phyloP scores from a whole-genome alignment of 2,888 invertebrate species.

The Rosalia funebris region DNA sequence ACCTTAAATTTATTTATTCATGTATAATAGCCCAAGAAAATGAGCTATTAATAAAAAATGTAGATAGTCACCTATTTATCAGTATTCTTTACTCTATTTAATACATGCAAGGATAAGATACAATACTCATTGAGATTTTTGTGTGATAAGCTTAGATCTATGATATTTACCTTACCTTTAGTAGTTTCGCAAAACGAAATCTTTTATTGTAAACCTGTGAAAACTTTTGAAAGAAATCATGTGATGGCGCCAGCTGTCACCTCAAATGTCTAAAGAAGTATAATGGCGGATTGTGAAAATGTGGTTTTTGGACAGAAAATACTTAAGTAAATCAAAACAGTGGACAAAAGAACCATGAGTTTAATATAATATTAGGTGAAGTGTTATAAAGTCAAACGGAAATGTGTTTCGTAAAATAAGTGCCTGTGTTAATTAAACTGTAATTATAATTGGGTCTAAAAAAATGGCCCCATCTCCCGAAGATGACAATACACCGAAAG shows the following conservation, averaged over 20 bases:
- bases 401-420: conserved; percentile 39
- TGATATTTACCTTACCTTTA: background rate
- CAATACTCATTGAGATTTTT: no score
- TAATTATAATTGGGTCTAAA: conserved; percentile 44
- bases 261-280: conserved; percentile 41
- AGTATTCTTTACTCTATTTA: no score
- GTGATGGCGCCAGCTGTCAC: conserved; percentile 37
- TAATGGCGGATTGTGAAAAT: conserved; percentile 60
- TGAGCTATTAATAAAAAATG: no score
- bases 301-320: conserved; percentile 55
- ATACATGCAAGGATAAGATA: no score
- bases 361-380: conserved; percentile 26
- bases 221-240: conserved; percentile 13
- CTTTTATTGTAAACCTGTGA: background rate
- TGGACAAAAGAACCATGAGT: conserved; percentile 26
- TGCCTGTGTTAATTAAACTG: conserved; percentile 32
- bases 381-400: conserved; percentile 30
- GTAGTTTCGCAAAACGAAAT: background rate
- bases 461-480: conserved; percentile 82
- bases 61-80: no score
- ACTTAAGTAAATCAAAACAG: conserved; percentile 37
- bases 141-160: no score
- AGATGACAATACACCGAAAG: conserved; percentile 80
- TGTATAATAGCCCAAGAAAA: no score
- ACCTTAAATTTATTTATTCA: no score